Percentiles rank a stretch among this genome's conserved stretches.
Evolutionary conservation across 2,113 vertebrate genomes (phyloP).

Genomic region (Lampris megalopsis): DNA sequence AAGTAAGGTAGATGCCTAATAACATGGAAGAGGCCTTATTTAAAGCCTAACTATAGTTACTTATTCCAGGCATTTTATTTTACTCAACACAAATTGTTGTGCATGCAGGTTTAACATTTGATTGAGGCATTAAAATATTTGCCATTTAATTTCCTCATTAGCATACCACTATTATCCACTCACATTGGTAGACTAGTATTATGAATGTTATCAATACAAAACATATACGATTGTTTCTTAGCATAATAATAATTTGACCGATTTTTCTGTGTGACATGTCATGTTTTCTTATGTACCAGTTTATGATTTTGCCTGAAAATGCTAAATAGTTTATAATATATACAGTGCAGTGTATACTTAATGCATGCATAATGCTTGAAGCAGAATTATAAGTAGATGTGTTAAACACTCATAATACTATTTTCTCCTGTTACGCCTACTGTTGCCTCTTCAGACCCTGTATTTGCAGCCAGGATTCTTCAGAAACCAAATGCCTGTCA

Average conservation of each 20-base stretch:
- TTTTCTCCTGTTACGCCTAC: not conserved
- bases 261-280: not conserved
- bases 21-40: not conserved
- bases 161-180: too few species aligned
- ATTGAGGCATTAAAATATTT: too few species aligned
- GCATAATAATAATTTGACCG: not conserved
- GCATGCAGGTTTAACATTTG: too few species aligned
- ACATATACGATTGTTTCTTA: too few species aligned
- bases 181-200: too few species aligned
- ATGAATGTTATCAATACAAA: too few species aligned
- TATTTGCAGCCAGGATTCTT: not conserved
- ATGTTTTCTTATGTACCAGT: constrained; percentile 5
- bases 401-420: not conserved
- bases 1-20: not conserved
- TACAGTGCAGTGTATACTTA: not conserved
- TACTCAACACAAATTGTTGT: too few species aligned
- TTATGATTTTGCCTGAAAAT: not conserved
- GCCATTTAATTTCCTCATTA: too few species aligned
- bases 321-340: not conserved
- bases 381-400: not conserved
- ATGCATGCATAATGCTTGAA: not conserved
- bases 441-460: not conserved
- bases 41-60: not conserved
- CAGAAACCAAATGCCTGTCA: too few species aligned
- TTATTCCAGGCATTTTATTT: not conserved